Evolutionary conservation across 2,888 invertebrate species (phyloP).

Genomic region (Caenorhabditis virilis): DNA sequence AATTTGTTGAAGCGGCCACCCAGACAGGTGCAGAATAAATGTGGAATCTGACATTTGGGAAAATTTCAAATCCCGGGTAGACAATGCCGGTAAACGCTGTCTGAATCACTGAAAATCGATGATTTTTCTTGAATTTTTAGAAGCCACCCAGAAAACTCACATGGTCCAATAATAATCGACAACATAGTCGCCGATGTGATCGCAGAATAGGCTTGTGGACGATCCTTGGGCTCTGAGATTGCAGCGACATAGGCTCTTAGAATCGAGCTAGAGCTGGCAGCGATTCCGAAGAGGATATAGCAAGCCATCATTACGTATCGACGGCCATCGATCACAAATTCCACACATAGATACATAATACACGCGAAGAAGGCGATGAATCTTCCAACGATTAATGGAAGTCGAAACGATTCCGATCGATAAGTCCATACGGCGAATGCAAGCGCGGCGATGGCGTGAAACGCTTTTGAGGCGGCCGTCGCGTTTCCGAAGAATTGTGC

Average conservation of each 20-base stretch:
- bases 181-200: slow-evolving; percentile 39
- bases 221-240: slow-evolving; percentile 30
- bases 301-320: slow-evolving; percentile 43
- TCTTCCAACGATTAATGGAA: slow-evolving; percentile 40
- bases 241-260: slow-evolving; percentile 45
- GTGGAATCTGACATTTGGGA: slow-evolving; percentile 41
- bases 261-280: slow-evolving; percentile 35
- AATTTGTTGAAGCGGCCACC: slow-evolving; percentile 45
- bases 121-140: too few relatives aligned
- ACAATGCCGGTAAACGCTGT: slow-evolving; percentile 33
- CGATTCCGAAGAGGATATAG: slow-evolving; percentile 47
- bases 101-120: slow-evolving; percentile 51
- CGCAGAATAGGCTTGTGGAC: slow-evolving; percentile 42
- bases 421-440: slow-evolving; percentile 49
- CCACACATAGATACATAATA: slow-evolving; percentile 44
- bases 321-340: slow-evolving; percentile 35
- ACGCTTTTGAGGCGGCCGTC: slow-evolving; percentile 41
- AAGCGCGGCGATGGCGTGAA: slow-evolving; percentile 48
- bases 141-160: slow-evolving; percentile 16
- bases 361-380: slow-evolving; percentile 43
- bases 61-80: slow-evolving; percentile 39
- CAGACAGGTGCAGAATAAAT: slow-evolving; percentile 50
- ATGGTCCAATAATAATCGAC: slow-evolving; percentile 46
- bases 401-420: slow-evolving; percentile 14
- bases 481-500: slow-evolving; percentile 51